Evolutionary conservation across 1,140 invertebrate genomes (phyloP).

Genomic region (Drosophila lacteicornis): DNA sequence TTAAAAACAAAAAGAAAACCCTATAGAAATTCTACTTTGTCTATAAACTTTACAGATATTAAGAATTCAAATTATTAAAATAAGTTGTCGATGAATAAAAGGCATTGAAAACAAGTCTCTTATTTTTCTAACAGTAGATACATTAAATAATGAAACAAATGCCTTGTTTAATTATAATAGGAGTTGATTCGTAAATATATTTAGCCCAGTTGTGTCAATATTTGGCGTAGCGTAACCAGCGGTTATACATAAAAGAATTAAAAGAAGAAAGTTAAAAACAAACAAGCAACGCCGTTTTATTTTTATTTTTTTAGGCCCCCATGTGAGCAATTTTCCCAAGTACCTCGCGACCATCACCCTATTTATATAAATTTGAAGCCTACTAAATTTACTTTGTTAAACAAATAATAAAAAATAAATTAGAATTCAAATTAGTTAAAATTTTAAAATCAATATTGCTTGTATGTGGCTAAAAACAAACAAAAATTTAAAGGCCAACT

Average conservation of each 20-base stretch:
- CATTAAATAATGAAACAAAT: not conserved
- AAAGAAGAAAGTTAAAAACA: too few species aligned
- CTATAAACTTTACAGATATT: too few species aligned
- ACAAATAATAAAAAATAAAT: too few species aligned
- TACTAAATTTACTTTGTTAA: too few species aligned
- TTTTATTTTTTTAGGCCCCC: not conserved
- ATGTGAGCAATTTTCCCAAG: not conserved
- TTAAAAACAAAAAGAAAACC: too few species aligned
- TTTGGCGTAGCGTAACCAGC: too few species aligned
- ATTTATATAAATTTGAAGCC: too few species aligned
- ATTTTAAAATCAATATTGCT: not conserved
- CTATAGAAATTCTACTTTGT: not conserved
- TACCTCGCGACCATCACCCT: not conserved
- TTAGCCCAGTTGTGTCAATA: not conserved
- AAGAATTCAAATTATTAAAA: too few species aligned
- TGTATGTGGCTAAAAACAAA: too few species aligned
- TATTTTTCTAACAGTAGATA: not conserved
- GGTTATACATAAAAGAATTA: not conserved
- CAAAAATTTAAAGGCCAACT: too few species aligned
- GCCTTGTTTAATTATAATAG: not conserved
- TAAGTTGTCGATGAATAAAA: too few species aligned
- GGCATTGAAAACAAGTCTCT: not conserved
- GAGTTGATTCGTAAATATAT: not conserved
- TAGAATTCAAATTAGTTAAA: not conserved
- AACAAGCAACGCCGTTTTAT: too few species aligned